Percentiles rank a stretch among this genome's conserved stretches.
Conservation (phyloP, 2,113 vertebrate species). For the Nibea coibor region DNA sequence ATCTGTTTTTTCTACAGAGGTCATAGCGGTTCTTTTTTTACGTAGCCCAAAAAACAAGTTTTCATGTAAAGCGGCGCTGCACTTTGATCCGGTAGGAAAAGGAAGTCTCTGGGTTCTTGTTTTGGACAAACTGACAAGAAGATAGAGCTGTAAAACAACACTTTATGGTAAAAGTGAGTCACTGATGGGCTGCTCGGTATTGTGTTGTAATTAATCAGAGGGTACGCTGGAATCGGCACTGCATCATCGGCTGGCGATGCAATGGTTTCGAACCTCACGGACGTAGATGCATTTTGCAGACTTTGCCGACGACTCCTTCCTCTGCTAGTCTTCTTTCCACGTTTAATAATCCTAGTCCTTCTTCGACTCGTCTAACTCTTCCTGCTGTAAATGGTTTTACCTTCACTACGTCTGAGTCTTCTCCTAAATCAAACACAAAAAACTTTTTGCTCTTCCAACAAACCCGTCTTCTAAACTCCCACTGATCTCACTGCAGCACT, state of each 20-base stretch:
- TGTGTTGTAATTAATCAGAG: conserved; percentile 14
- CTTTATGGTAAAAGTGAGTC: conserved; percentile 16
- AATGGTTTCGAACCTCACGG: neutral
- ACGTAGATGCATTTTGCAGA: conserved; percentile 40
- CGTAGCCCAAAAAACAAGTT: conserved; percentile 42
- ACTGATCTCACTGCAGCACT: conserved; percentile 21
- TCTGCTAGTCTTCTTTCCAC: conserved; percentile 7
- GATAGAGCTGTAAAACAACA: conserved; percentile 4
- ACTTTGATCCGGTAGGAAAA: conserved; percentile 25
- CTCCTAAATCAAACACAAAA: conserved; percentile 32
- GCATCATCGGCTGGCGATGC: conserved; percentile 7
- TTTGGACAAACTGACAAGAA: conserved; percentile 8
- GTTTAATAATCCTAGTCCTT: neutral
- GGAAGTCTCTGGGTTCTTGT: neutral
- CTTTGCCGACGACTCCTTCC: neutral
- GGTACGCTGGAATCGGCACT: conserved; percentile 13
- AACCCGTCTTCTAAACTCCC: conserved; percentile 6
- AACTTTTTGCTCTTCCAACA: neutral
- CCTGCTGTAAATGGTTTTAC: conserved; percentile 26
- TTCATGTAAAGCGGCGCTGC: conserved; percentile 28
- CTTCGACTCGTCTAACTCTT: conserved; percentile 9
- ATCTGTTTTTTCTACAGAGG: conserved; percentile 62
- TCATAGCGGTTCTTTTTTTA: conserved; percentile 47
- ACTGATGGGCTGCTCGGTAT: conserved; percentile 4
- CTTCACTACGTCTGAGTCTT: neutral